These are phyloP conservation scores for Epizoanthus stellaris DNA, from an alignment of 92 coral and sea anemone genomes.

Conservation along the genomic window DNA sequence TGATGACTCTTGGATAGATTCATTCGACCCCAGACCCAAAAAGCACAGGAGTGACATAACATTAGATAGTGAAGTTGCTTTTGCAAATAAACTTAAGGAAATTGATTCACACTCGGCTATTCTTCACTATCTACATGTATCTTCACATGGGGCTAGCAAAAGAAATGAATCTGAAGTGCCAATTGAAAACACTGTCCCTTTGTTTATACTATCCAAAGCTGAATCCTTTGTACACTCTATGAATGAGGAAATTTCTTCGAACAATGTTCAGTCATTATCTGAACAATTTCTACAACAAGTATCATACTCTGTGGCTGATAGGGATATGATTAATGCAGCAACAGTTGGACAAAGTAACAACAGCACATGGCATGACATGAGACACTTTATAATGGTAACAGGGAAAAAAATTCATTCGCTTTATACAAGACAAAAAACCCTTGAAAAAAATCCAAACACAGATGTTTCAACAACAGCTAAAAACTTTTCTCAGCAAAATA, in stretches of 20 bases:
- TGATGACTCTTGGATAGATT: constrained; percentile 78
- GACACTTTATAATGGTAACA: constrained; percentile 65
- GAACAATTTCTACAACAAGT: constrained; percentile 45
- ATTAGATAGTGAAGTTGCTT: constrained; percentile 16
- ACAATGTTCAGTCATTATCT: constrained; percentile 24
- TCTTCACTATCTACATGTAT: constrained; percentile 64
- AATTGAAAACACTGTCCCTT: constrained; percentile 16
- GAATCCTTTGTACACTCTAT: constrained; percentile 35
- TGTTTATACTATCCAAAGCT: constrained; percentile 47
- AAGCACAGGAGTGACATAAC: constrained; percentile 63
- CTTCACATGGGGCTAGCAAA: constrained; percentile 21
- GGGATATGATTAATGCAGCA: constrained; percentile 42
- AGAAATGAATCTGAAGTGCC: constrained; percentile 20
- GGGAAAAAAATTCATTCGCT: constrained; percentile 61
- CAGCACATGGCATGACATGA: constrained; percentile 65
- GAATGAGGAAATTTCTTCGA: neutral
- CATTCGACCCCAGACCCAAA: constrained; percentile 70
- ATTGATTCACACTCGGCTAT: constrained; percentile 68
- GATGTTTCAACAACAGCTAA: constrained; percentile 55
- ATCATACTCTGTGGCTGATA: constrained; percentile 57
- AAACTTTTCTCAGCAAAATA: constrained; percentile 20
- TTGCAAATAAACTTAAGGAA: constrained; percentile 35
- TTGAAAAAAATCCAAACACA: constrained; percentile 64
- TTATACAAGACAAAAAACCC: constrained; percentile 68
- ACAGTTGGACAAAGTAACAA: constrained; percentile 65